Conservation (phyloP, 2,888 invertebrate species). For the Pollenia labialis region DNA sequence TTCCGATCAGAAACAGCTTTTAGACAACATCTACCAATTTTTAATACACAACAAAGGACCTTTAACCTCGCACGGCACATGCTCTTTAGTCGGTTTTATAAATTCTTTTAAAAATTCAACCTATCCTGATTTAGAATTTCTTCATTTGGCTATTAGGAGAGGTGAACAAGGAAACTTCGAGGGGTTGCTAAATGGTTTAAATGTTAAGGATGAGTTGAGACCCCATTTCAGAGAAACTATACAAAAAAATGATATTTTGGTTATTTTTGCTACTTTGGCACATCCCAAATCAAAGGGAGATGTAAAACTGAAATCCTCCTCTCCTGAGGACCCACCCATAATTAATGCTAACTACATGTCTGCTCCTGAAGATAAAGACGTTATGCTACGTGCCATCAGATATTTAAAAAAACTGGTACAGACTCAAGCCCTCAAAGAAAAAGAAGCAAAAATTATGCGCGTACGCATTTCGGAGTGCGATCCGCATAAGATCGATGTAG, state of each 20-base stretch:
- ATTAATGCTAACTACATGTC: constrained; percentile 88
- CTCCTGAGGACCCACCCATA: constrained; percentile 86
- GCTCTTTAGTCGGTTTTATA: constrained; percentile 85
- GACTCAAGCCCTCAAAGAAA: constrained; percentile 83
- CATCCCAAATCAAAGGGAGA: constrained; percentile 85
- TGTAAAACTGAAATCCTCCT: constrained; percentile 85
- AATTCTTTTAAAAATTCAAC: constrained; percentile 82
- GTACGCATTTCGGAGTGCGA: constrained; percentile 79
- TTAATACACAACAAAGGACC: constrained; percentile 84
- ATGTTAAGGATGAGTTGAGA: constrained; percentile 70
- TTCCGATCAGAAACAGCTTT: constrained; percentile 77
- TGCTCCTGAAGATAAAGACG: constrained; percentile 86
- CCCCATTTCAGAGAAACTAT: constrained; percentile 60
- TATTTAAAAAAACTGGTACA: constrained; percentile 81
- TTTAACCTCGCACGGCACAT: constrained; percentile 81
- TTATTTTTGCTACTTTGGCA: constrained; percentile 83
- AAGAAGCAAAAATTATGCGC: constrained; percentile 78
- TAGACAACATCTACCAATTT: constrained; percentile 82
- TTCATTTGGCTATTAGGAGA: constrained; percentile 79
- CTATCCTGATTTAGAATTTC: constrained; percentile 86
- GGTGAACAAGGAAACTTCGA: constrained; percentile 72
- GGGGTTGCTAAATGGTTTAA: constrained; percentile 56
- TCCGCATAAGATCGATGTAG: constrained; percentile 65
- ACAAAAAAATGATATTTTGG: constrained; percentile 79
- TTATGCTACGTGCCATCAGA: constrained; percentile 85